Percentiles rank a stretch among this genome's conserved stretches.
Conservation (phyloP, 2,888 invertebrate species). For the Calliopum simillimum region DNA sequence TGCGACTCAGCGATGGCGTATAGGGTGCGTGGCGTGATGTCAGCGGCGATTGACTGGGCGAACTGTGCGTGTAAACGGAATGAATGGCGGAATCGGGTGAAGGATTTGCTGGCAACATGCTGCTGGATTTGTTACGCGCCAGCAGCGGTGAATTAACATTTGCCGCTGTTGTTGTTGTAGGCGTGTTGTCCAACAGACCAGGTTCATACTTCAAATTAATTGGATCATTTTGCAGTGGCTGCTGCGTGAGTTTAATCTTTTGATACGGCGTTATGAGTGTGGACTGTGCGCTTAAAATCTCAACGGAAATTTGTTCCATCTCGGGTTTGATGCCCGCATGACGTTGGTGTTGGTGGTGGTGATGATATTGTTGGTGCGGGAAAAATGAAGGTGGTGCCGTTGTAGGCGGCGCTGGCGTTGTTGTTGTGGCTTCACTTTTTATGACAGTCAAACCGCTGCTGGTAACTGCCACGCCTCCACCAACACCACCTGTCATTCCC, state of each 20-base stretch:
- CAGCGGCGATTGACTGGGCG: constrained; percentile 88
- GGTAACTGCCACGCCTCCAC: neutral
- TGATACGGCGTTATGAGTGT: constrained; percentile 29
- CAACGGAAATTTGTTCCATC: constrained; percentile 58
- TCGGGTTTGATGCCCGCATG: constrained; percentile 53
- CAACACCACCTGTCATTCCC: neutral
- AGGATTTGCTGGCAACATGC: constrained; percentile 79
- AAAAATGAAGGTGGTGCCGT: constrained; percentile 11
- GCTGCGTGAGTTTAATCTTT: constrained; percentile 55
- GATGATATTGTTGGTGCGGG: constrained; percentile 21
- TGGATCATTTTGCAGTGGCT: constrained; percentile 64
- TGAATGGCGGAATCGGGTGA: constrained; percentile 92
- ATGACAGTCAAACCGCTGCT: constrained; percentile 52
- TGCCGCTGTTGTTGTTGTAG: constrained; percentile 44
- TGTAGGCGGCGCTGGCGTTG: constrained; percentile 38
- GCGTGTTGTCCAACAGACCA: constrained; percentile 37
- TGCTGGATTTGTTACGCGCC: constrained; percentile 72
- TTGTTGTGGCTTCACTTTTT: constrained; percentile 55
- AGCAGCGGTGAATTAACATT: constrained; percentile 75
- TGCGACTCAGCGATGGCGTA: constrained; percentile 86
- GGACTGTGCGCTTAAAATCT: constrained; percentile 47
- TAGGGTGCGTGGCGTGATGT: constrained; percentile 84
- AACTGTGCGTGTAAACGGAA: constrained; percentile 84
- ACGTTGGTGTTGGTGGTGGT: constrained; percentile 41
- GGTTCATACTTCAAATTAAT: constrained; percentile 66